These are phyloP conservation scores for Martes martes DNA, from an alignment of 2,113 vertebrate genomes.

Conservation along the genomic window DNA sequence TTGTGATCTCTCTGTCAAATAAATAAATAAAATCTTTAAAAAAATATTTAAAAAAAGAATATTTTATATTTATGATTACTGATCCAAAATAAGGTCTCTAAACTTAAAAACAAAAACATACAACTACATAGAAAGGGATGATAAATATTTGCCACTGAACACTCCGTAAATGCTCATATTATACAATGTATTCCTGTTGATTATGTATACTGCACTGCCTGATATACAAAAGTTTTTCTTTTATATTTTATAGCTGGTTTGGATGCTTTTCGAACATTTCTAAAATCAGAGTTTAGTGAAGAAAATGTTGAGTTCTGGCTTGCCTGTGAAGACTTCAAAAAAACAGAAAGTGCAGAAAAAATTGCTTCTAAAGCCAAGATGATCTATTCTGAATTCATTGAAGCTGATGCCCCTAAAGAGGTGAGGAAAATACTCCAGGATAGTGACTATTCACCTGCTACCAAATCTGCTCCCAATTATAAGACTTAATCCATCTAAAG, in stretches of 20 bases:
- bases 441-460: background rate
- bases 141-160: background rate
- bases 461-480: background rate
- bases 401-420: constrained; percentile 90
- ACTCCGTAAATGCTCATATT: background rate
- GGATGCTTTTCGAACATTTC: constrained; percentile 90
- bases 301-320: constrained; percentile 97
- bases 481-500: background rate
- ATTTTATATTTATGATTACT: background rate
- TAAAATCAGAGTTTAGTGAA: constrained; percentile 96
- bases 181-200: background rate
- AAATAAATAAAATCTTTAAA: too few species aligned
- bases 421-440: constrained; percentile 77
- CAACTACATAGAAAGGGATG: background rate
- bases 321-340: constrained; percentile 94
- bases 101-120: background rate
- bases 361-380: constrained; percentile 88
- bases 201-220: background rate
- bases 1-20: too few species aligned
- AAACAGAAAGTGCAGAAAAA: constrained; percentile 89
- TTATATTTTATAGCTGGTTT: constrained; percentile 86
- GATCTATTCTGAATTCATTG: constrained; percentile 92
- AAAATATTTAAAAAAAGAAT: background rate
- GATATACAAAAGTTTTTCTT: background rate
- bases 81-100: background rate